Conservation (phyloP, 1,140 invertebrate species). For the Coboldia fuscipes region DNA sequence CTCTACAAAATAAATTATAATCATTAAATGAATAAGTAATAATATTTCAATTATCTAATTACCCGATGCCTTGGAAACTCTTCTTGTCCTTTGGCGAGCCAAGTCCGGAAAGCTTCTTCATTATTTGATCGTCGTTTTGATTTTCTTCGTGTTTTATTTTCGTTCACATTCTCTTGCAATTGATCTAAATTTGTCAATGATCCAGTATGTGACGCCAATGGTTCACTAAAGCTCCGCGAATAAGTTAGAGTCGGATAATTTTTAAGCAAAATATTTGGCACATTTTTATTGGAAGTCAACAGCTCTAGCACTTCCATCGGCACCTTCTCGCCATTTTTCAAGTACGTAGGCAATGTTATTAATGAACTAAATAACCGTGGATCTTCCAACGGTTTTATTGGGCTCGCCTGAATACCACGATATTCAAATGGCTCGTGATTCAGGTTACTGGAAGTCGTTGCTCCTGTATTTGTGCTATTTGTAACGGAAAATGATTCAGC, state of each 20-base stretch:
- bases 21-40: background rate
- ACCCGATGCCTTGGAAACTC: no score
- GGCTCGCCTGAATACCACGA: no score
- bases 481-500: slow-evolving; percentile 42
- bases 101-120: slow-evolving; percentile 1
- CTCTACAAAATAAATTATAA: slow-evolving; percentile 7
- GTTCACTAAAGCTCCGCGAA: slow-evolving; percentile 44
- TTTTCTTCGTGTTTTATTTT: background rate
- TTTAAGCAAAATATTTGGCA: slow-evolving; percentile 44
- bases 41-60: background rate
- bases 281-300: slow-evolving; percentile 41
- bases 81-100: background rate
- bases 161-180: background rate
- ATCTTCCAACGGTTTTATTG: slow-evolving; percentile 4
- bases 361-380: slow-evolving; percentile 48
- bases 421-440: no score
- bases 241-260: slow-evolving; percentile 51
- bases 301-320: slow-evolving; percentile 51
- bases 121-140: background rate
- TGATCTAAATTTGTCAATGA: slow-evolving; percentile 12
- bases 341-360: slow-evolving; percentile 61
- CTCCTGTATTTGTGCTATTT: slow-evolving; percentile 38
- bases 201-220: slow-evolving; percentile 20
- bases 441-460: slow-evolving; percentile 13
- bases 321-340: slow-evolving; percentile 49